A percentile compares a stretch with the other conserved stretches of the same genome.
phyloP scores from a whole-genome alignment of 2,113 vertebrate species.

The Brevimyrus niger region DNA sequence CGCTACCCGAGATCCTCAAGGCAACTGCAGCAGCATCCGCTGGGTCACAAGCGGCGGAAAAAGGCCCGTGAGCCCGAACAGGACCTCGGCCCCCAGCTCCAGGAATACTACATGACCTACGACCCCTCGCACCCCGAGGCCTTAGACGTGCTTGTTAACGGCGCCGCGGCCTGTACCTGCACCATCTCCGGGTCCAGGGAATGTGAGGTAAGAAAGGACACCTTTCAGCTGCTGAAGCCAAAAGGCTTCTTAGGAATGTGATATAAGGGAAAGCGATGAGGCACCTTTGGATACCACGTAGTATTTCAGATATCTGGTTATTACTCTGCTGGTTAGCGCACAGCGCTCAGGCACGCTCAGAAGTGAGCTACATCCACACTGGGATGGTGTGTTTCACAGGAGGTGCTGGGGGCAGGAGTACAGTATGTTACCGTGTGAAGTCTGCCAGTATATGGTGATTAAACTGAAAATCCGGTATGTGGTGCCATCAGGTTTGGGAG shows the following conservation, averaged over 20 bases:
- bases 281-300: slow-evolving; percentile 17
- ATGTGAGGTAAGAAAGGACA: slow-evolving; percentile 89
- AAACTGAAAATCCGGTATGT: neutral
- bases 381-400: neutral
- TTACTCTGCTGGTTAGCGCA: neutral
- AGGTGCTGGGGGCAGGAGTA: neutral
- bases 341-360: neutral
- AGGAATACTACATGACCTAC: slow-evolving; percentile 99
- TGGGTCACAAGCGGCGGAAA: slow-evolving; percentile 86
- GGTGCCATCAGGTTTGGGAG: neutral
- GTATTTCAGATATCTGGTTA: neutral
- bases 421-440: neutral
- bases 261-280: slow-evolving; percentile 66
- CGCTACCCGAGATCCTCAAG: slow-evolving; percentile 88
- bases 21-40: slow-evolving; percentile 82
- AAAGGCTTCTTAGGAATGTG: slow-evolving; percentile 57
- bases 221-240: neutral
- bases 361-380: neutral
- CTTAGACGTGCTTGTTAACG: slow-evolving; percentile 94
- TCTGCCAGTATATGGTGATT: neutral
- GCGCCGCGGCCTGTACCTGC: slow-evolving; percentile 94
- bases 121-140: slow-evolving; percentile 93
- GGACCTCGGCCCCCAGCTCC: slow-evolving; percentile 93
- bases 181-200: slow-evolving; percentile 98
- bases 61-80: slow-evolving; percentile 91